phyloP scores from a whole-genome alignment of 2,113 vertebrate species.

The Cochlearius cochlearius region DNA sequence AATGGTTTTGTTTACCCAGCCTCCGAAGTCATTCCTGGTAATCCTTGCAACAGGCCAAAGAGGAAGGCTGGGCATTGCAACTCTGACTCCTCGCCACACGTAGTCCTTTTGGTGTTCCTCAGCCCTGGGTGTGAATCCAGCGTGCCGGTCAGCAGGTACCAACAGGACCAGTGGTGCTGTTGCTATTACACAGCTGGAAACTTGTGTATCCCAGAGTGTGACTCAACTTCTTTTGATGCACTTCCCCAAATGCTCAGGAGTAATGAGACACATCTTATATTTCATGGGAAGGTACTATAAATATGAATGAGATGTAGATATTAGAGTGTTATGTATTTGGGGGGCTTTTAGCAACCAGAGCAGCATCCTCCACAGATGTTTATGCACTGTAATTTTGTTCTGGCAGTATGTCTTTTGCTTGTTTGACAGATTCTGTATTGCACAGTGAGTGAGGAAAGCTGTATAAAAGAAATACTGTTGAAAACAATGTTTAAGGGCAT shows the following conservation, averaged over 20 bases:
- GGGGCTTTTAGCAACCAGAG: not conserved
- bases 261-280: not conserved
- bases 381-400: not conserved
- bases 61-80: not conserved
- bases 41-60: not conserved
- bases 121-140: not conserved
- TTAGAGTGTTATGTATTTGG: not conserved
- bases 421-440: not conserved
- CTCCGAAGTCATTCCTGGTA: not conserved
- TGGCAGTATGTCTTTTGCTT: not conserved
- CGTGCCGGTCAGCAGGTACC: not conserved
- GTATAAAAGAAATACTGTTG: not conserved
- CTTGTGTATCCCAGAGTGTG: not conserved
- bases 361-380: not conserved
- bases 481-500: not conserved
- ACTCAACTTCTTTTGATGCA: not conserved
- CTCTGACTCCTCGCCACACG: not conserved
- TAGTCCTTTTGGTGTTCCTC: not conserved
- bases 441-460: not conserved
- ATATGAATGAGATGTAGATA: fast-evolving
- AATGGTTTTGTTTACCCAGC: slow-evolving; percentile 38
- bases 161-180: not conserved
- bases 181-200: not conserved
- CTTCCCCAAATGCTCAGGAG: not conserved
- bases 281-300: not conserved